These are phyloP conservation scores for Propsilocerus akamusi DNA, from an alignment of 1,140 invertebrate species.

Conservation along the genomic window DNA sequence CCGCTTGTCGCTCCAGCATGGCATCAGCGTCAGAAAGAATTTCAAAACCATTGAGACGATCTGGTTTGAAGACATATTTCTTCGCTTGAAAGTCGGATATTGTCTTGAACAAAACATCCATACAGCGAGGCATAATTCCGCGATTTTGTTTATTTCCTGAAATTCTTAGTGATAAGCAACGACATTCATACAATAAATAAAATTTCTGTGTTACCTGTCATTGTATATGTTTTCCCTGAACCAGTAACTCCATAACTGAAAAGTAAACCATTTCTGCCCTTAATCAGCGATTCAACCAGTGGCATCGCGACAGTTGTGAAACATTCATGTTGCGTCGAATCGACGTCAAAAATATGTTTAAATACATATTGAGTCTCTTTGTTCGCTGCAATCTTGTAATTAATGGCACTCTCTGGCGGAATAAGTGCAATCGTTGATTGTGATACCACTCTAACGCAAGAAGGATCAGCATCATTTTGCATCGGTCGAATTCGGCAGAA, in stretches of 20 bases:
- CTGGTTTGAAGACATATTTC: conserved; percentile 80
- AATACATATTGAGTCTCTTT: conserved; percentile 62
- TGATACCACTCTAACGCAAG: conserved; percentile 55
- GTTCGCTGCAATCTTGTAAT: conserved; percentile 34
- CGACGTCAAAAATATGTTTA: conserved; percentile 68
- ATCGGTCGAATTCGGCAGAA: conserved; percentile 66
- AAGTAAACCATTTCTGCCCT: conserved; percentile 71
- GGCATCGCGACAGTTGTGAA: conserved; percentile 75
- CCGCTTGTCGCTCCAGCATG: conserved; percentile 47
- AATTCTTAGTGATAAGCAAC: conserved; percentile 6
- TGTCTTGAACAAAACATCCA: conserved; percentile 86
- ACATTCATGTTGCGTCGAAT: conserved; percentile 52
- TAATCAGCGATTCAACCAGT: conserved; percentile 59
- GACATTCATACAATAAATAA: not conserved
- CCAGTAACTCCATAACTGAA: conserved; percentile 95
- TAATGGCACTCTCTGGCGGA: conserved; percentile 40
- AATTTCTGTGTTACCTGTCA: conserved; percentile 48
- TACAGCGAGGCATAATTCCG: conserved; percentile 71
- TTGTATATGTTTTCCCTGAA: conserved; percentile 91
- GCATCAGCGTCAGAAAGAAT: conserved; percentile 75
- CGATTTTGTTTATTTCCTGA: conserved; percentile 49
- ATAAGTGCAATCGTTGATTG: conserved; percentile 46
- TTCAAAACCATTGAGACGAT: conserved; percentile 87
- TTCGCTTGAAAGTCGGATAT: conserved; percentile 58
- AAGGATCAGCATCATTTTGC: conserved; percentile 37